Evolutionary conservation across 2,113 vertebrate species (phyloP), one percentile per base, ranked within the genome.

Genomic region (Fukomys damarensis): DNA sequence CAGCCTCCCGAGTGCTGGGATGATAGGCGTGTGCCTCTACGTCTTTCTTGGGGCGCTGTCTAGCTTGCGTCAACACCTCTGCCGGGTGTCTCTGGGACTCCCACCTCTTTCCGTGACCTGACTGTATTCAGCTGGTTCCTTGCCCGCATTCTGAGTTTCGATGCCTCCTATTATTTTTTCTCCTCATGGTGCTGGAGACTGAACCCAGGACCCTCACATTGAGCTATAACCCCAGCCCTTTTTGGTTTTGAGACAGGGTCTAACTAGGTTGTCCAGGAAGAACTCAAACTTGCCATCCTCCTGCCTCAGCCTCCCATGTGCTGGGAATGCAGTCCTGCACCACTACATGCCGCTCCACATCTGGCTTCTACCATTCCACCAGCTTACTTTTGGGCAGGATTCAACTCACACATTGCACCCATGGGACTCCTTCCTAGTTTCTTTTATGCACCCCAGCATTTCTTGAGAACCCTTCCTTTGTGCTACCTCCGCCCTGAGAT

Each of bases 391-490:
- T 3, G 17, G 58, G 79, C 35, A 56, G 35, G 32, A 35, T 56
- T 59, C 87, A 16, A 4, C 26, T 43, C 41, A 38, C 66, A 86
- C 26, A 24, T 13, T 5, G 49, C 17, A 43, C n/a, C 68, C 28
- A 20, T 0, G 10, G 20, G 63, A 9, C 9, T 49, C 32, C 5
- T 19, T 0, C 38, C 63, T n/a, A 1, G 63, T 54, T 43, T 59
- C 59, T 28, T 0, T 28, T 2, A 10, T 0, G 22, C 8, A 56
- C 32, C 43, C 28, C 41, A 5, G 5, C 20, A 0, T 41, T 82
- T 70, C 56, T 63, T 1, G 1, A 79, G 41, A 19, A 46, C 56
- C 66, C 46, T 38, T 58, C 59, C 54, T 63, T 17, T 22, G 3
- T 3, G 58, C n/a, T 35, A 68, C 63, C 11, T 43, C 79, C 65